phyloP scores from a whole-genome alignment of 2,888 invertebrate genomes.

The Tuberolachnus salignus region DNA sequence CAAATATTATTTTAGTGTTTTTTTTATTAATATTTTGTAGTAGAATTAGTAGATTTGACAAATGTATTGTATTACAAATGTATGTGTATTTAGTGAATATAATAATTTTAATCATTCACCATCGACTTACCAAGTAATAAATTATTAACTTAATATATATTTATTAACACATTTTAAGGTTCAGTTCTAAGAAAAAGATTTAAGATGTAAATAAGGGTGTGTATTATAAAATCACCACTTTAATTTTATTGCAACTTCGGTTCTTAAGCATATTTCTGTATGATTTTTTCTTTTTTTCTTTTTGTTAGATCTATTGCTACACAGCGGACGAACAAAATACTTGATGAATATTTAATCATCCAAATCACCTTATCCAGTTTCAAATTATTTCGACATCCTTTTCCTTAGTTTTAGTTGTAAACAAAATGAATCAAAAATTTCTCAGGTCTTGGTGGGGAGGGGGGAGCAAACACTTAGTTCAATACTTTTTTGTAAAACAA shows the following conservation, averaged over 20 bases:
- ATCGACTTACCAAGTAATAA: conserved; percentile 24
- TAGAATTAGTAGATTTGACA: background rate
- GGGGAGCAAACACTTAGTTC: conserved; percentile 28
- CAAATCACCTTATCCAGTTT: conserved; percentile 54
- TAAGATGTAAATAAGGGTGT: conserved; percentile 57
- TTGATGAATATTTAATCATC: conserved; percentile 53
- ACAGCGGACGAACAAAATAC: conserved; percentile 56
- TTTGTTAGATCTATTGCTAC: conserved; percentile 56
- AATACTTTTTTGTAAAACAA: conserved; percentile 29
- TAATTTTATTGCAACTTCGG: conserved; percentile 52
- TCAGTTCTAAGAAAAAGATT: conserved; percentile 53
- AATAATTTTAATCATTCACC: background rate
- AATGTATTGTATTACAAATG: background rate
- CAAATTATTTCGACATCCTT: conserved; percentile 53
- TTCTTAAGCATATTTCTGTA: conserved; percentile 54
- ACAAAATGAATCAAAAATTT: conserved; percentile 32
- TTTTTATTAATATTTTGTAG: background rate
- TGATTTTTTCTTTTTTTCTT: conserved; percentile 55
- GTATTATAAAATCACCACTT: conserved; percentile 49
- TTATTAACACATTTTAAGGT: conserved; percentile 56
- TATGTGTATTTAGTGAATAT: conserved; percentile 8
- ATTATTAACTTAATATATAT: conserved; percentile 46
- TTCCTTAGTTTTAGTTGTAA: conserved; percentile 51
- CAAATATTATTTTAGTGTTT: background rate
- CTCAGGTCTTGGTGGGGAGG: conserved; percentile 36